Base-by-base conservation (phyloP, 2,888 invertebrate genomes). In the Chaetoderma sp. region DNA sequence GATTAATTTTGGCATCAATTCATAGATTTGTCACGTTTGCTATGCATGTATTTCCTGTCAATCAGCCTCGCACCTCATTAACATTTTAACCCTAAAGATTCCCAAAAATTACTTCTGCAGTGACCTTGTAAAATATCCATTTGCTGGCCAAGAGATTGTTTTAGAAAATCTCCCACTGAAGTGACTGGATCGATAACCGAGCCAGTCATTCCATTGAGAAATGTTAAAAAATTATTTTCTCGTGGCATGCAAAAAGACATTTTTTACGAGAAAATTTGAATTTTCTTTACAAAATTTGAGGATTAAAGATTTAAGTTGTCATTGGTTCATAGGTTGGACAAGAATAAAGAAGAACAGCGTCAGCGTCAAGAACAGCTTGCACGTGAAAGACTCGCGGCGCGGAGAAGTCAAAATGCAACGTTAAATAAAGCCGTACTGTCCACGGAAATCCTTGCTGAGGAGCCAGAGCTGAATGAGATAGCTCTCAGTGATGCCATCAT, bases 351-450 rank as follows among this genome's bases (percentile, higher is more conserved):
- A 13, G 76, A 75, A 28, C 78, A 80, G 49, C 73, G 75, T 55
- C 59, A 65, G n/a, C 50, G 78, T 47, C 82, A 82, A 55, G 76
- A 78, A 65, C 71, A 73, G 36, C 66, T 82, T 25, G 83, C 83
- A 1, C 67, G 68, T 36, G 79, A 80, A 57, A 71, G 82, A 54
- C 73, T 83, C 13, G 76, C 75, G 47, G 80, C 77, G n/a, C 18
- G 68, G 27, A 18, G 49, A 21, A 55, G 55, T 6, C 21, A 33
- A 28, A 32, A 52, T 6, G 10, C 28, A 13, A 21, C 2, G n/a
- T n/a, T n/a, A n/a, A 32, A 13, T 30, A 16, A 47, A 39, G 18
- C 49, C 16, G 21, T n/a, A n/a, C 27, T 28, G 32, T n/a, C 13
- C 13, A n/a, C 2, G 2, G 52, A 52, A 4, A 10, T 52, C 52